Conservation (phyloP, 2,113 vertebrate species). For the Tragelaphus buxtoni region DNA sequence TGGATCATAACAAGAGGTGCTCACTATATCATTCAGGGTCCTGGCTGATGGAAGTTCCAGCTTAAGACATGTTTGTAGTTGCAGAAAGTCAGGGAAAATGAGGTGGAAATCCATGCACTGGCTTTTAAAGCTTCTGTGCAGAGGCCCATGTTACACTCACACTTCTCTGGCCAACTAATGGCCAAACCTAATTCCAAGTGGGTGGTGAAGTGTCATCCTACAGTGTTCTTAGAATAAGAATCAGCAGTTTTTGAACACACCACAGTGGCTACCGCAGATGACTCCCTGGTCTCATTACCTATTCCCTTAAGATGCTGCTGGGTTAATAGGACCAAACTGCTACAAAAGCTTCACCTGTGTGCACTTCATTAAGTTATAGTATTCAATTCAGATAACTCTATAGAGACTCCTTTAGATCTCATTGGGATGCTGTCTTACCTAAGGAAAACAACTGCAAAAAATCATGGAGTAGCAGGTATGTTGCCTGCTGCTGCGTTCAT, state of each 20-base stretch:
- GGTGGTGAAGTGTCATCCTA: not conserved
- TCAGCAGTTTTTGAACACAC: not conserved
- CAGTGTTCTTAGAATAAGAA: not conserved
- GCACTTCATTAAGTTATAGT: not conserved
- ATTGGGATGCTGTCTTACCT: not conserved
- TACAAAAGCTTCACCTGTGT: not conserved
- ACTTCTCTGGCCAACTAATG: not conserved
- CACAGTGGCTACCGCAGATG: not conserved
- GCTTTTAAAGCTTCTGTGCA: not conserved
- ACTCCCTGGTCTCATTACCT: not conserved
- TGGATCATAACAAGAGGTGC: not conserved
- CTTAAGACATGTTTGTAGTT: not conserved
- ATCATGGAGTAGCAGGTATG: not conserved
- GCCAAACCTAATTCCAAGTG: not conserved
- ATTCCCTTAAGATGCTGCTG: not conserved
- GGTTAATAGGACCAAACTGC: not conserved
- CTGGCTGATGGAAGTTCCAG: not conserved
- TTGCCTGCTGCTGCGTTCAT: not conserved
- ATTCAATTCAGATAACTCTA: not conserved
- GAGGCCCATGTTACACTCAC: not conserved
- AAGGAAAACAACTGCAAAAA: not conserved
- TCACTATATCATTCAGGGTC: not conserved
- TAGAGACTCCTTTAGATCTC: not conserved
- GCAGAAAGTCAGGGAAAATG: not conserved
- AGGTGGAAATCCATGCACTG: not conserved